These are phyloP conservation scores for Uropetala carovei DNA, from an alignment of 2,888 invertebrate species.

Conservation along the genomic window DNA sequence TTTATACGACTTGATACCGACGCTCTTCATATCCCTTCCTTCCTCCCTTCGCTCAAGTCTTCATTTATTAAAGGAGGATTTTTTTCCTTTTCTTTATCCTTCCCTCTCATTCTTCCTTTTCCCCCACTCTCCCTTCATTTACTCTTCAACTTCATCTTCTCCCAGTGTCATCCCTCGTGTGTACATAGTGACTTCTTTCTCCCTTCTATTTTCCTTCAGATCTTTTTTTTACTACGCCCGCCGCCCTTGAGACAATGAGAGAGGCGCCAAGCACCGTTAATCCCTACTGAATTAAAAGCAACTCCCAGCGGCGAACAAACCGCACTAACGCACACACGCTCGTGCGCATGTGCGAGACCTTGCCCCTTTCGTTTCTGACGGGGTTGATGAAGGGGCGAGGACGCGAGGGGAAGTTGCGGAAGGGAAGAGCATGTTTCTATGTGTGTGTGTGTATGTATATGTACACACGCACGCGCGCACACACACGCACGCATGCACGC, in stretches of 20 bases:
- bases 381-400: no score
- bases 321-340: not conserved
- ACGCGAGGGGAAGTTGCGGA: not conserved
- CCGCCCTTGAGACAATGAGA: not conserved
- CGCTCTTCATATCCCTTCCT: no score
- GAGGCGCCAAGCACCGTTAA: not conserved
- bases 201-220: not conserved
- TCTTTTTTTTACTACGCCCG: not conserved
- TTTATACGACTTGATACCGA: no score
- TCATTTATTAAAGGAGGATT: not conserved
- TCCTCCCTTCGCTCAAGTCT: no score
- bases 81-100: not conserved
- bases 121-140: conserved; percentile 7
- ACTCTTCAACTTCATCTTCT: not conserved
- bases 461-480: no score
- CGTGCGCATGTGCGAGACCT: not conserved
- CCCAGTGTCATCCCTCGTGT: not conserved
- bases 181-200: not conserved
- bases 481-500: no score
- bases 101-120: not conserved
- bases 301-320: not conserved
- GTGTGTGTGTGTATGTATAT: not conserved
- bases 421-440: not conserved
- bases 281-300: not conserved
- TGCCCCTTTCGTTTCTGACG: no score